A percentile compares a stretch with the other conserved stretches of the same genome.
phyloP scores from a whole-genome alignment of 2,888 invertebrate genomes.

The Leucoptera coffeella region DNA sequence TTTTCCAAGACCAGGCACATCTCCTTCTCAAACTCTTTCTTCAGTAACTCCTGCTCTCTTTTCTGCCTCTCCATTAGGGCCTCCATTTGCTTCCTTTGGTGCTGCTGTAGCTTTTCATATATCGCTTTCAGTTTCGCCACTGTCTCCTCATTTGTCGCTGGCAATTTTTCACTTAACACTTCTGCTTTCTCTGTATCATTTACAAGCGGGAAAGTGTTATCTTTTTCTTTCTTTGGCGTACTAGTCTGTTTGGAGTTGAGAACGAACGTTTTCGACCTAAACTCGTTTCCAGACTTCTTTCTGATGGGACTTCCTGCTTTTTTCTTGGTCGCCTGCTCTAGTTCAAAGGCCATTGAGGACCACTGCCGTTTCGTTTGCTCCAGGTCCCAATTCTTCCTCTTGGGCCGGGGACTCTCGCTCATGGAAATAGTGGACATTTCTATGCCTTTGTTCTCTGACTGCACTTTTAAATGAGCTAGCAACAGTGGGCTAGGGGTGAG shows the following conservation, averaged over 20 bases:
- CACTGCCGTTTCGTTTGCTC: conserved; percentile 43
- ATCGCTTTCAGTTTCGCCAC: conserved; percentile 28
- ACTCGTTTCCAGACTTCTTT: neutral
- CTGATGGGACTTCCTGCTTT: neutral
- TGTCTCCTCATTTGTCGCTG: conserved; percentile 24
- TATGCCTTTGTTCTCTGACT: conserved; percentile 34
- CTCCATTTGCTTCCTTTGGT: conserved; percentile 59
- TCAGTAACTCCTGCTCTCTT: conserved; percentile 56
- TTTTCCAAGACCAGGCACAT: conserved; percentile 53
- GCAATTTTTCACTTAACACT: neutral
- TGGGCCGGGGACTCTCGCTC: conserved; percentile 29
- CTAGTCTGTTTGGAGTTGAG: neutral
- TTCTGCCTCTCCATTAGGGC: conserved; percentile 58
- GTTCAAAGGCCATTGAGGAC: conserved; percentile 41
- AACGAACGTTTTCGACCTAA: neutral
- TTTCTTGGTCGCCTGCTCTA: conserved; percentile 6
- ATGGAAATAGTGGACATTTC: conserved; percentile 43
- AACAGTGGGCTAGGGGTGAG: conserved; percentile 72
- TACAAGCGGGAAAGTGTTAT: neutral
- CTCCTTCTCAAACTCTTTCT: conserved; percentile 61
- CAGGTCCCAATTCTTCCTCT: conserved; percentile 37
- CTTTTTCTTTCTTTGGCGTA: neutral
- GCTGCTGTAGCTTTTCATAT: conserved; percentile 51
- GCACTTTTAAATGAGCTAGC: conserved; percentile 56
- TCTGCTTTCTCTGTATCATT: neutral